Percentiles rank a stretch among this genome's conserved stretches.
phyloP scores from a whole-genome alignment of 1,140 invertebrate genomes.

The Calliphora vicina region DNA sequence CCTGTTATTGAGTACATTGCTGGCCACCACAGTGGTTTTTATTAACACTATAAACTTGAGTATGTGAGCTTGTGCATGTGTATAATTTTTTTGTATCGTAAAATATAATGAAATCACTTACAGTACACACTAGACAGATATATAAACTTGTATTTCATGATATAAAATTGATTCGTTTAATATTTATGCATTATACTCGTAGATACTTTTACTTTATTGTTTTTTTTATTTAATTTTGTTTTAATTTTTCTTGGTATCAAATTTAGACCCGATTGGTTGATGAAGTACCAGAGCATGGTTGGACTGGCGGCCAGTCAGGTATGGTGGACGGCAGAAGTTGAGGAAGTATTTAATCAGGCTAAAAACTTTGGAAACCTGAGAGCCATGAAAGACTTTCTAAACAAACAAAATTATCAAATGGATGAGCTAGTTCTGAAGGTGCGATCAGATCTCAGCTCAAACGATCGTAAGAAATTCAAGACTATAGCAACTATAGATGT shows the following conservation, averaged over 20 bases:
- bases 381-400: slow-evolving; percentile 89
- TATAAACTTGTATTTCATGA: not conserved
- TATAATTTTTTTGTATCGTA: slow-evolving; percentile 58
- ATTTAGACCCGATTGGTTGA: slow-evolving; percentile 77
- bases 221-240: slow-evolving; percentile 14
- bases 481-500: slow-evolving; percentile 89
- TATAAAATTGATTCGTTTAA: slow-evolving; percentile 29
- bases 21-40: slow-evolving; percentile 16
- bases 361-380: slow-evolving; percentile 75
- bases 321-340: slow-evolving; percentile 94
- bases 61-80: not conserved
- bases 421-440: slow-evolving; percentile 80
- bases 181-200: not conserved
- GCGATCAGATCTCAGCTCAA: slow-evolving; percentile 71
- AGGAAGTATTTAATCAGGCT: slow-evolving; percentile 84
- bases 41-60: not conserved
- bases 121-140: no score
- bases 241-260: slow-evolving; percentile 49
- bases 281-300: slow-evolving; percentile 89
- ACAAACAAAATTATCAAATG: slow-evolving; percentile 81
- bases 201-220: not conserved
- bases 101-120: slow-evolving; percentile 56
- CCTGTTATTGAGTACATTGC: not conserved
- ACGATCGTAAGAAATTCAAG: slow-evolving; percentile 87
- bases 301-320: slow-evolving; percentile 85